Evolutionary conservation across 2,888 invertebrate species (phyloP), one percentile per base, ranked within the genome.

Genomic region (Chrysomela aeneicollis): DNA sequence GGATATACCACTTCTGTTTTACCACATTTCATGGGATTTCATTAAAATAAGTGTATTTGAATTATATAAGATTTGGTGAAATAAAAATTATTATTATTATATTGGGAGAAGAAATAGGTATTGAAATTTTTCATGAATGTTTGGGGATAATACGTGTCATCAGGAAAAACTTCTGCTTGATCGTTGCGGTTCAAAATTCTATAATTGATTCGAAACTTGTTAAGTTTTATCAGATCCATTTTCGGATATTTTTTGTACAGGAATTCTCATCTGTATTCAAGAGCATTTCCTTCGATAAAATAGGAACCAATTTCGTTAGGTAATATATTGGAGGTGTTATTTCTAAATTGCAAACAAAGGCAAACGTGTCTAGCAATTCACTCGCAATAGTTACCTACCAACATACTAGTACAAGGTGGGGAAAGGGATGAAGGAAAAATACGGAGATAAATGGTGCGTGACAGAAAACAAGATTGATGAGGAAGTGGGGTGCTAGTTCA

Each of bases 401-500:
- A 73, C 72, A 73, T 74, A 73, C 67, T 71, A 73, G 70, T 77
- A 74, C 74, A 78, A 78, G 78, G 78, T 79, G 75, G 72, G 73
- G 70, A 67, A 70, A 73, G 71, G 72, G 70, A 77, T 77, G 78
- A 76, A 77, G 77, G 79, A 80, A 80, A 81, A 81, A 81, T 81
- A 81, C 79, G 77, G 79, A 81, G 81, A 81, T 81, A 81, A 82
- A 82, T 82, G 81, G 80, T 79, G 77, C 79, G 77, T 79, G 81
- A 79, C 81, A 79, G 77, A 77, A 74, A 79, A 77, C 78, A 81
- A 82, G 82, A 82, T 82, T 81, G 80, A 82, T 82, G 80, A 77
- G 75, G 66, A 63, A 67, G 69, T 67, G 70, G 75, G 73, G 75
- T 73, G 77, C 77, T 74, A 73, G 73, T 74, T 75, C 74, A 75